phyloP scores from a whole-genome alignment of 2,797 vertebrate genomes.

The Clarias platycephalus region DNA sequence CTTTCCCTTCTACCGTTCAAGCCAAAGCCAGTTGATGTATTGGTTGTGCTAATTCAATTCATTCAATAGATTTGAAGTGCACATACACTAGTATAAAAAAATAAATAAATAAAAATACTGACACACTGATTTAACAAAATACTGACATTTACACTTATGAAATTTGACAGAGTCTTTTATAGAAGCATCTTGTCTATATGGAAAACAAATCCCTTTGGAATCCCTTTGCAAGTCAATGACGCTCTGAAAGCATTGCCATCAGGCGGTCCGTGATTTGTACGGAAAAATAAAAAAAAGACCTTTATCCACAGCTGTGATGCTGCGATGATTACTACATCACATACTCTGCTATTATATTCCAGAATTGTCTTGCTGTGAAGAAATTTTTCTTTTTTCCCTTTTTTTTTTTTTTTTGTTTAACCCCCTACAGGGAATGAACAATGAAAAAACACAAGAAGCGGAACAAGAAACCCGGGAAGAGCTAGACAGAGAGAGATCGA shows the following conservation, averaged over 20 bases:
- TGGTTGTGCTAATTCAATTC: not conserved
- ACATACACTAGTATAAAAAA: not conserved
- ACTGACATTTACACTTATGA: not conserved
- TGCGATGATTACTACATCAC: constrained; percentile 9
- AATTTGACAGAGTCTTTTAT: not conserved
- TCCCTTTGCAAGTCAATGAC: not conserved
- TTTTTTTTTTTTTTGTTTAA: not conserved
- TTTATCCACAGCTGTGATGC: not conserved
- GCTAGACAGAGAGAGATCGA: not conserved
- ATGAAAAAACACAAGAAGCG: not conserved
- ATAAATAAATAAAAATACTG: no score
- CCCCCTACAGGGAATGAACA: not conserved
- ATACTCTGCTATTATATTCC: not conserved
- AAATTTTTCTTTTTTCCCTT: no score
- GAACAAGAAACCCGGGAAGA: not conserved
- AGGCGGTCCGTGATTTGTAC: not conserved
- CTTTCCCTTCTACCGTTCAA: not conserved
- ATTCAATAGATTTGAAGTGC: not conserved
- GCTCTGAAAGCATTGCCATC: not conserved
- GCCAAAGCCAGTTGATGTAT: not conserved
- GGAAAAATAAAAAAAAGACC: not conserved
- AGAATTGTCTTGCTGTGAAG: not conserved
- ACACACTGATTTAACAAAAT: not conserved
- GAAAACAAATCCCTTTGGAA: not conserved
- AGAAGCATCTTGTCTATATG: not conserved